Percentiles rank a stretch among this genome's conserved stretches.
phyloP scores from a whole-genome alignment of 2,797 vertebrate genomes.

The Phalanger gymnotis region DNA sequence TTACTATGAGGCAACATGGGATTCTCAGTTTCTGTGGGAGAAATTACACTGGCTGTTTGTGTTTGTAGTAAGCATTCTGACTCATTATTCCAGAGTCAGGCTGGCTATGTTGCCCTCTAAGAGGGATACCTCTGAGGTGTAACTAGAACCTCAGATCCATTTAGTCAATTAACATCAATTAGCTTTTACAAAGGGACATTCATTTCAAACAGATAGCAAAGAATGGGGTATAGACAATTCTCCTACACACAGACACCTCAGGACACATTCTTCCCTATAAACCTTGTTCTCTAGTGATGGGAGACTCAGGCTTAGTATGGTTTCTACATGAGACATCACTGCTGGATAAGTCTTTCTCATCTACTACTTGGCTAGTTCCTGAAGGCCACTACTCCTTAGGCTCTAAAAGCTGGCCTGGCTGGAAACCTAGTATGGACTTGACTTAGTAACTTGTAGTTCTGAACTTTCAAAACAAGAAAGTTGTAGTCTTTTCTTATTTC shows the following conservation, averaged over 20 bases:
- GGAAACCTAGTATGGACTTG: background rate
- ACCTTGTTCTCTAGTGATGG: background rate
- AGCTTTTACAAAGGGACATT: background rate
- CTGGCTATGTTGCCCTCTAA: background rate
- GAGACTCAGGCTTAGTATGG: background rate
- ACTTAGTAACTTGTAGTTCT: background rate
- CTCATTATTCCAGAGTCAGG: background rate
- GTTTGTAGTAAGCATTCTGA: background rate
- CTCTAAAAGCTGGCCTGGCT: background rate
- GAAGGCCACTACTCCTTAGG: background rate
- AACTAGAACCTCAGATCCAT: background rate
- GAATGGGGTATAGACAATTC: background rate
- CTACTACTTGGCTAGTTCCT: background rate
- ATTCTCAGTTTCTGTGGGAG: background rate
- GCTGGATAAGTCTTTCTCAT: background rate
- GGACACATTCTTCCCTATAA: background rate
- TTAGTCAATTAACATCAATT: background rate
- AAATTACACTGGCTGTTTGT: background rate
- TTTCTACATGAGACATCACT: background rate
- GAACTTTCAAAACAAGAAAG: background rate
- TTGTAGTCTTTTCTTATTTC: background rate
- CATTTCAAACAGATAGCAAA: background rate
- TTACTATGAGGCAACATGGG: background rate
- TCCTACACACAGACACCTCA: background rate
- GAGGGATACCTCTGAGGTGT: background rate